Evolutionary conservation across 2,888 invertebrate genomes (phyloP), one percentile per base, ranked within the genome.

Genomic region (Tinea pellionella): DNA sequence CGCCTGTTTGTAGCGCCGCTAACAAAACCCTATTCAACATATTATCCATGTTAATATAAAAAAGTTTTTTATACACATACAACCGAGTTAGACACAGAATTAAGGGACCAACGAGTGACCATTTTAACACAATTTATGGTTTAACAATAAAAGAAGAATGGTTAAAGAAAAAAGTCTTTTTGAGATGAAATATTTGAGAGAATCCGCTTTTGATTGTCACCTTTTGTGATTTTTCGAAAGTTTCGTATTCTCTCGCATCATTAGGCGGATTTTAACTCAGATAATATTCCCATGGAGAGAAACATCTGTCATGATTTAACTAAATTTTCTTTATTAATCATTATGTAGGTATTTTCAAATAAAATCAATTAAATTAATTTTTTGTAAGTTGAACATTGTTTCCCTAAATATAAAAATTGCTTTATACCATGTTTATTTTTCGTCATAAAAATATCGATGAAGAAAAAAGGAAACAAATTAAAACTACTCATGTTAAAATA

Each of bases 61-160:
- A 62, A 63, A 66, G 66, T 68, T 72, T 73, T 75, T 71, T 72
- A 66, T 68, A 70, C 64, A 67, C 63, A 65, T 62, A 70, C 74
- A 73, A 72, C 73, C 72, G 69, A 68, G 65, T 70, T 68, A 65
- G 65, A 64, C 65, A 65, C 64, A 65, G 75, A 72, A 80, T 83
- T 80, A 77, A 80, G 68, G 69, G 73, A 73, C 72, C 69, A 68
- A 76, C 13, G 71, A 73, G 71, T 77, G 79, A 74, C 78, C 80
- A 80, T 85, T 85, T 81, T 78, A 77, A 74, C 73, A 83, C 76
- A 81, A 87, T 87, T 86, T 87, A 87, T 87, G 78, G 85, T 83
- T 79, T 87, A 80, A 85, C 85, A 84, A 86, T 82, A 79, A 81
- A 78, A 77, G 78, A 73, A 73, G 72, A 74, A 76, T 74, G 68